Conservation (phyloP, 2,113 vertebrate species). For the Solea solea region DNA sequence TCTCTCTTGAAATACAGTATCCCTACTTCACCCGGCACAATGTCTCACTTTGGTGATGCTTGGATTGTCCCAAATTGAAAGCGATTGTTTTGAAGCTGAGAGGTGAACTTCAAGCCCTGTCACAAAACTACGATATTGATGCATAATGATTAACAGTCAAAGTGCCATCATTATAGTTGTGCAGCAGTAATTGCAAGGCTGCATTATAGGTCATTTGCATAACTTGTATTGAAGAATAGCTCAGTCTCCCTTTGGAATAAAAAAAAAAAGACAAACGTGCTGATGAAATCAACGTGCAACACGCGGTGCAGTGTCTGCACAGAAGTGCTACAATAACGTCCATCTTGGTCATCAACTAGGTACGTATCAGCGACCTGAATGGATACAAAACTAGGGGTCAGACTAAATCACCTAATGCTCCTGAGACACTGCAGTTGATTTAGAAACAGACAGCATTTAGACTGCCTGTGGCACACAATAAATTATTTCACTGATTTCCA, state of each 20-base stretch:
- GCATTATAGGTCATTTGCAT: slow-evolving; percentile 28
- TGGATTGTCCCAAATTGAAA: slow-evolving; percentile 75
- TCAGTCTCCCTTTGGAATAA: slow-evolving; percentile 19
- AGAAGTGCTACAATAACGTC: slow-evolving; percentile 23
- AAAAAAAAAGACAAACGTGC: slow-evolving; percentile 19
- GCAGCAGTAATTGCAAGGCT: slow-evolving; percentile 25
- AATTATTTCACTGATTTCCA: slow-evolving; percentile 71
- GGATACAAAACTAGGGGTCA: slow-evolving; percentile 43
- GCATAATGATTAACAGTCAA: slow-evolving; percentile 67
- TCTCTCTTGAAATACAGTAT: slow-evolving; percentile 62
- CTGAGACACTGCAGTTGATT: slow-evolving; percentile 62
- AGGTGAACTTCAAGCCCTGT: slow-evolving; percentile 54
- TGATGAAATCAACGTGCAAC: slow-evolving; percentile 61
- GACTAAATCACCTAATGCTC: slow-evolving; percentile 44
- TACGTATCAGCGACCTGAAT: slow-evolving; percentile 28
- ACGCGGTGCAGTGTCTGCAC: slow-evolving; percentile 3
- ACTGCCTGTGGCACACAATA: slow-evolving; percentile 58
- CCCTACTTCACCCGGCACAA: slow-evolving; percentile 39
- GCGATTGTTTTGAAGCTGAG: slow-evolving; percentile 70
- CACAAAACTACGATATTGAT: slow-evolving; percentile 43
- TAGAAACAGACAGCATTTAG: slow-evolving; percentile 70
- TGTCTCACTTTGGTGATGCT: slow-evolving; percentile 75
- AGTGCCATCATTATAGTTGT: slow-evolving; percentile 36
- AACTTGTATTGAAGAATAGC: slow-evolving; percentile 28
- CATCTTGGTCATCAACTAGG: slow-evolving; percentile 28